Base-by-base conservation (phyloP, 1,140 invertebrate species). In the Lepidostoma basale region DNA sequence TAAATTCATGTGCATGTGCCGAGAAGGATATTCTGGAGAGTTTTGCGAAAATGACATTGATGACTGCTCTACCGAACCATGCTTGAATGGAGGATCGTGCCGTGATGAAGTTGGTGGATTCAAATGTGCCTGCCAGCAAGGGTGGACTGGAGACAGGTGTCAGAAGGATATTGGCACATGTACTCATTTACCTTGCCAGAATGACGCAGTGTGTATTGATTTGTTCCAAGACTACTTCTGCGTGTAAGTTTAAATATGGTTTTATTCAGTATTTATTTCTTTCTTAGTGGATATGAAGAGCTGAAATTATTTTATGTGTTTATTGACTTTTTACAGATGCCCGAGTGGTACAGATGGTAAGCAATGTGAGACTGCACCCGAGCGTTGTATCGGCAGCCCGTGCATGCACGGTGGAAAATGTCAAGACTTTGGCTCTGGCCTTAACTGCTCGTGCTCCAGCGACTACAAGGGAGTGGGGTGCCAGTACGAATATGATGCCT, bases 151-250 rank as follows among this genome's bases (percentile, higher is more conserved):
- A 9, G 83, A 87, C 69, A 86, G 89, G 44, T 98, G 96, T 77
- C 93, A 98, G 81, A 84, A 81, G 18, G 94, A 97, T 76, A 89
- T 97, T 62, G 93, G 93, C 67, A 92, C 88, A 54, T 98, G 97
- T 76, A 86, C 89, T 65, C 89, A 87, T 62, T 85, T 85, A 58
- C 95, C 96, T 2, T 98, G 97, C 78, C 90, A 94, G 75, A 98
- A 98, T 79, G 90, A 96, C 75, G 96, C 96, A 16, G 87, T 86
- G 16, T 99, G 97, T 80, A 93, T 97, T 49, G 90, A 97, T 76
- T 83, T 98, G 2, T 97, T 97, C 88, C 88, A 94, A 82, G 96
- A 98, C 75, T 98, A 91, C 78, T 98, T 98, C 88, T 98, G 96
- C 76, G 95, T 97, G 85, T 91, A 88, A 88, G 88, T 89, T 79